Conservation (phyloP, 2,888 invertebrate species). For the Andricus quercusramuli region DNA sequence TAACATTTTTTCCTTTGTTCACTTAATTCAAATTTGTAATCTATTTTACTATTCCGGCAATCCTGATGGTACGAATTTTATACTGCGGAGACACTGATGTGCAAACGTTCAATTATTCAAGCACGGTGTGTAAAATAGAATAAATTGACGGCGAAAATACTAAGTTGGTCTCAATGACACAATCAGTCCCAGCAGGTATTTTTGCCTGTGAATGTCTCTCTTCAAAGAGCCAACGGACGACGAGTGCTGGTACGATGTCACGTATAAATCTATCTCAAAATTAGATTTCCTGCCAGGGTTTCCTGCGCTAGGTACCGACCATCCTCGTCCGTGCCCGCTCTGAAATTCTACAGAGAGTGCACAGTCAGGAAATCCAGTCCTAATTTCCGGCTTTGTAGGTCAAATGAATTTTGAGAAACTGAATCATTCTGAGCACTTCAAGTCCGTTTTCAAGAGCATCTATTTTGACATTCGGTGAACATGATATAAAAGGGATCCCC, state of each 20-base stretch:
- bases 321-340: conserved; percentile 43
- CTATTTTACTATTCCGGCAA: conserved; percentile 4
- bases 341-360: conserved; percentile 41
- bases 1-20: conserved; percentile 5
- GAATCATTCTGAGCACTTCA: conserved; percentile 10
- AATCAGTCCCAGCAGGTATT: conserved; percentile 44
- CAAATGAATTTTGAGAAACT: conserved; percentile 26
- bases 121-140: conserved; percentile 31
- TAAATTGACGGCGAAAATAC: conserved; percentile 46
- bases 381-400: conserved; percentile 28
- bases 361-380: conserved; percentile 25
- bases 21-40: conserved; percentile 20
- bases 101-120: conserved; percentile 47
- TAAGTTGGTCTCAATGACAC: conserved; percentile 44
- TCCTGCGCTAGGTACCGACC: conserved; percentile 40
- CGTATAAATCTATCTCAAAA: conserved; percentile 60
- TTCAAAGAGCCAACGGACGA: conserved; percentile 36
- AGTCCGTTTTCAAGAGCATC: background rate
- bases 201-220: conserved; percentile 38
- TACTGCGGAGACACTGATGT: background rate
- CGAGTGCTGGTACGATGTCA: conserved; percentile 41
- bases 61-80: conserved; percentile 40
- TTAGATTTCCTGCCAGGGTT: conserved; percentile 62
- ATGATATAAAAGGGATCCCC: background rate
- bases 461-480: background rate